Conservation (phyloP, 2,113 vertebrate species). For the Odobenus rosmarus region DNA sequence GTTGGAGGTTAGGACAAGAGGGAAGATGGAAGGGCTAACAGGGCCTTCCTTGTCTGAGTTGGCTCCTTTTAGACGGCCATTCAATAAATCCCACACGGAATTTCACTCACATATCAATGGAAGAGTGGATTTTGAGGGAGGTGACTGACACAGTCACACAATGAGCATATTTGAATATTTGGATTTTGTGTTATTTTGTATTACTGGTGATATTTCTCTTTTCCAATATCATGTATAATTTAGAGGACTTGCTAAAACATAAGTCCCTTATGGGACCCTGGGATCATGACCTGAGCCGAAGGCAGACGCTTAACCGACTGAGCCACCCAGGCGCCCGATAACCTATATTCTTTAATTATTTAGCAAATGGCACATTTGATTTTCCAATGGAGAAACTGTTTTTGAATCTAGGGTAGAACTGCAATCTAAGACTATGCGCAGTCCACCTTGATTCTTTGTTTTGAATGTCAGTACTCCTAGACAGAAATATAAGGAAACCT, state of each 20-base stretch:
- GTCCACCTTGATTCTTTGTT: constrained; percentile 45
- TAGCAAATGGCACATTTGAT: constrained; percentile 45
- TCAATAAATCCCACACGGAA: background rate
- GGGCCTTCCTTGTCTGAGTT: background rate
- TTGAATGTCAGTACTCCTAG: background rate
- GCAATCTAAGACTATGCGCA: background rate
- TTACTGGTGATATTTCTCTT: constrained; percentile 36
- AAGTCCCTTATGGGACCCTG: background rate
- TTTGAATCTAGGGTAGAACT: constrained; percentile 22
- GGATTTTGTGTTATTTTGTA: constrained; percentile 46
- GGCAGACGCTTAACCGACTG: too few relatives aligned
- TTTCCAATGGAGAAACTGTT: constrained; percentile 62
- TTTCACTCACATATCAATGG: background rate
- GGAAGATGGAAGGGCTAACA: background rate
- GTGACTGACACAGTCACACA: background rate
- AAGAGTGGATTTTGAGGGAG: background rate
- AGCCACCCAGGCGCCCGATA: background rate
- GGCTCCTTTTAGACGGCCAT: background rate
- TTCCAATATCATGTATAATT: constrained; percentile 65
- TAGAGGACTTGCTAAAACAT: constrained; percentile 58
- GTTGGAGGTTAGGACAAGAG: background rate
- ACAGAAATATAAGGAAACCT: background rate
- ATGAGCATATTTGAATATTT: constrained; percentile 20
- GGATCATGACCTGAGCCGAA: too few relatives aligned
- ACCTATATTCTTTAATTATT: constrained; percentile 70